phyloP scores from a whole-genome alignment of 2,888 invertebrate species.

The Linnaemya tessellans region DNA sequence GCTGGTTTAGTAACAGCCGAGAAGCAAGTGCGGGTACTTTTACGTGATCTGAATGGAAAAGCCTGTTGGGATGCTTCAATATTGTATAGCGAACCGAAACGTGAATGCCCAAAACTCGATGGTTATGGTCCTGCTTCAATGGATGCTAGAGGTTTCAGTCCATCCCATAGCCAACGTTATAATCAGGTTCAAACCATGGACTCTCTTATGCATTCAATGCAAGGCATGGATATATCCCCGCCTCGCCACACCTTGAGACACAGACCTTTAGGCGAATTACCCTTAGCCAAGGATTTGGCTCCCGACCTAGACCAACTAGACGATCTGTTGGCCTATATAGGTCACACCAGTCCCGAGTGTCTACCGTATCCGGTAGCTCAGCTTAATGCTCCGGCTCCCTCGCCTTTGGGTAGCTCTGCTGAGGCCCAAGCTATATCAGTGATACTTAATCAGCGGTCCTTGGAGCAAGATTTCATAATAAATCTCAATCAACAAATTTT shows the following conservation, averaged over 20 bases:
- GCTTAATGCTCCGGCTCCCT: constrained; percentile 91
- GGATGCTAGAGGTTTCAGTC: constrained; percentile 65
- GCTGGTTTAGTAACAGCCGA: constrained; percentile 91
- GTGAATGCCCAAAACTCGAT: constrained; percentile 70
- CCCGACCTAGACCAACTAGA: constrained; percentile 96
- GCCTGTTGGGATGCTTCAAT: constrained; percentile 98
- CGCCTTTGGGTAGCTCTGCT: constrained; percentile 89
- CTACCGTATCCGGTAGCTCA: constrained; percentile 86
- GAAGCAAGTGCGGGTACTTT: constrained; percentile 92
- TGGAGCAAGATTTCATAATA: constrained; percentile 90
- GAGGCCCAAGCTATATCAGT: constrained; percentile 94
- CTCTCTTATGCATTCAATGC: constrained; percentile 78
- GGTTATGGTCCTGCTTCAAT: constrained; percentile 49
- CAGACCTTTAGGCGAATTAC: constrained; percentile 90
- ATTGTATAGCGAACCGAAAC: constrained; percentile 89
- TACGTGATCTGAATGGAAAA: constrained; percentile 96
- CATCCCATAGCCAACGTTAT: constrained; percentile 66
- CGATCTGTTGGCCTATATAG: constrained; percentile 95
- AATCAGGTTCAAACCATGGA: constrained; percentile 77
- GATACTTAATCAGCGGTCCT: constrained; percentile 91
- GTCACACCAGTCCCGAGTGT: constrained; percentile 96
- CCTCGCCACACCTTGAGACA: constrained; percentile 89
- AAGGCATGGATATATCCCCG: constrained; percentile 84
- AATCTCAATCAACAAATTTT: constrained; percentile 77
- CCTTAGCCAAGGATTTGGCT: constrained; percentile 91